Percentiles rank a stretch among this genome's conserved stretches.
phyloP scores from a whole-genome alignment of 2,888 invertebrate genomes.

The Rhagophthalmus giganteus region DNA sequence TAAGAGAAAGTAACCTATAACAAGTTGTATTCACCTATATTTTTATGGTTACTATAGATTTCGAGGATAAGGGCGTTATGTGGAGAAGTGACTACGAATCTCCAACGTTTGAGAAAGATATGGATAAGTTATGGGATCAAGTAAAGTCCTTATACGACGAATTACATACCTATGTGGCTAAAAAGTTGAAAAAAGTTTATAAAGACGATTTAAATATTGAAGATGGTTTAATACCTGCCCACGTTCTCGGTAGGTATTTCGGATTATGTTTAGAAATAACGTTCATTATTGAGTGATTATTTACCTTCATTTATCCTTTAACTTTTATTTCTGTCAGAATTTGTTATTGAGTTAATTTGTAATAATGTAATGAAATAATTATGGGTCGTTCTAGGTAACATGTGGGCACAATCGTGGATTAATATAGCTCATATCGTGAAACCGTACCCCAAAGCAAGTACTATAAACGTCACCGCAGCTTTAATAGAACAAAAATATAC shows the following conservation, averaged over 20 bases:
- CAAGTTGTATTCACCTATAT: not conserved
- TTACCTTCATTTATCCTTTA: no score
- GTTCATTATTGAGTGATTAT: no score
- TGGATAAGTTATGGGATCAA: conserved; percentile 59
- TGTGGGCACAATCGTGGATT: conserved; percentile 70
- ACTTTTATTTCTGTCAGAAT: no score
- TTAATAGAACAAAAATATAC: conserved; percentile 54
- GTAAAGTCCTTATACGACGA: conserved; percentile 66
- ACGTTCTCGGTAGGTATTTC: conserved; percentile 64
- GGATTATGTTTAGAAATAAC: conserved; percentile 41
- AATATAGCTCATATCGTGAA: conserved; percentile 57
- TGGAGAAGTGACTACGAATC: conserved; percentile 58
- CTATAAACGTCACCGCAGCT: conserved; percentile 59
- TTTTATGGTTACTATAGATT: conserved; percentile 53
- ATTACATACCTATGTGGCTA: conserved; percentile 65
- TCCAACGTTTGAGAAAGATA: conserved; percentile 49
- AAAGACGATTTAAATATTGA: conserved; percentile 54
- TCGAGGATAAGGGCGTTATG: conserved; percentile 56
- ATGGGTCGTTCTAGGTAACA: no score
- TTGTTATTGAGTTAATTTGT: no score
- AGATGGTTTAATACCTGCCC: conserved; percentile 67
- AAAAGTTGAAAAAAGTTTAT: conserved; percentile 59
- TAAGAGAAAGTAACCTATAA: conserved; percentile 50
- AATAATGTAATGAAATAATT: no score
- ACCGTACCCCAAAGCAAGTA: conserved; percentile 54